Evolutionary conservation across 2,888 invertebrate genomes (phyloP).

Genomic region (Apamea monoglypha): DNA sequence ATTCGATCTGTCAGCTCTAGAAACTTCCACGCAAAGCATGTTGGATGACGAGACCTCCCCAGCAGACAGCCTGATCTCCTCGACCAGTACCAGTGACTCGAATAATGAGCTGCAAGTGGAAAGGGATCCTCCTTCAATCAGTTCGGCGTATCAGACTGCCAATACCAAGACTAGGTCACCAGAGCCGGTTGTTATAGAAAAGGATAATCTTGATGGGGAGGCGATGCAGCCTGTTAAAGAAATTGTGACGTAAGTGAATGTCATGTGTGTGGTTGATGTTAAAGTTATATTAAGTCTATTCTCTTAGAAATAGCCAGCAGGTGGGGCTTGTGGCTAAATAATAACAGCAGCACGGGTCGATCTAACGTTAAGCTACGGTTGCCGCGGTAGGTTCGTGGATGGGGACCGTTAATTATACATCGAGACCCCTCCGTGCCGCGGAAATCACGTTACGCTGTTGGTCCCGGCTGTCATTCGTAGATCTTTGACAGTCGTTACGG

Average conservation of each 20-base stretch:
- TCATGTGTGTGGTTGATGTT: neutral
- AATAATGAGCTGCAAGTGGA: slow-evolving; percentile 89
- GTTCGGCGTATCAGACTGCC: slow-evolving; percentile 87
- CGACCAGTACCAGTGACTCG: slow-evolving; percentile 91
- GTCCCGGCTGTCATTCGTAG: no score
- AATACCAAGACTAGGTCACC: slow-evolving; percentile 90
- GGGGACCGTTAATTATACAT: no score
- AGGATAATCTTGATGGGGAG: slow-evolving; percentile 83
- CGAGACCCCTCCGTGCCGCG: no score
- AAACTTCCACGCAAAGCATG: slow-evolving; percentile 92
- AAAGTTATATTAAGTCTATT: neutral
- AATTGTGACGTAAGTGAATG: slow-evolving; percentile 76
- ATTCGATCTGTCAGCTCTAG: slow-evolving; percentile 93
- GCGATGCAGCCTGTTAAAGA: slow-evolving; percentile 79
- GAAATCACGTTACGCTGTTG: no score
- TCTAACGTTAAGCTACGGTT: no score
- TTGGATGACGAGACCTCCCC: slow-evolving; percentile 96
- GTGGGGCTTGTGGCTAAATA: no score
- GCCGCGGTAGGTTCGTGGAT: no score
- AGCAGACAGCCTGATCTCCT: slow-evolving; percentile 94
- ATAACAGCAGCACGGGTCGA: no score
- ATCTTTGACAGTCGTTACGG: no score
- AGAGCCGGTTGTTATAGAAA: slow-evolving; percentile 77
- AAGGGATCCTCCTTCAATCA: slow-evolving; percentile 82
- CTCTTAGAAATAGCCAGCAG: neutral